A percentile compares a stretch with the other conserved stretches of the same genome.
phyloP scores from a whole-genome alignment of 2,888 invertebrate genomes.

The Stegophylla sp. region DNA sequence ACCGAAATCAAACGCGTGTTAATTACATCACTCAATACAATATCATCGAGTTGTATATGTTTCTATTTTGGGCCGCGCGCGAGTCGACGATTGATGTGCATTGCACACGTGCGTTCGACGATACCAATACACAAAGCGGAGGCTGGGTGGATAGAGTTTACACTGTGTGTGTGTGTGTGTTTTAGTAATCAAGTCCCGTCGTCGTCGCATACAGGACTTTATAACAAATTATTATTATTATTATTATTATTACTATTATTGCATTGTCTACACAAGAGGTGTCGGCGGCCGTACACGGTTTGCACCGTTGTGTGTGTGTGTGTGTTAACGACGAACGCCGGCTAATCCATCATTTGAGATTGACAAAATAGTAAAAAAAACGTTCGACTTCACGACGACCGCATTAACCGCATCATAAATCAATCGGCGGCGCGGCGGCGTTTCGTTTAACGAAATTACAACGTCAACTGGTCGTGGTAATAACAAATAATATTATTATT shows the following conservation, averaged over 20 bases:
- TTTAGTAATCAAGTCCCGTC: slow-evolving; percentile 14
- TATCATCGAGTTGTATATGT: too few relatives aligned
- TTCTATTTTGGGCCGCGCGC: too few relatives aligned
- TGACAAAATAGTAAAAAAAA: slow-evolving; percentile 30
- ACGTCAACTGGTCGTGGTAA: slow-evolving; percentile 8
- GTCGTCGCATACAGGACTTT: neutral
- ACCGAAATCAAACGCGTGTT: too few relatives aligned
- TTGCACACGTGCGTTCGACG: too few relatives aligned
- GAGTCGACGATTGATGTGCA: too few relatives aligned
- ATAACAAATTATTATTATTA: slow-evolving; percentile 21
- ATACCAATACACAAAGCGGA: too few relatives aligned
- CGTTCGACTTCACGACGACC: slow-evolving; percentile 9
- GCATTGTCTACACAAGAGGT: too few relatives aligned
- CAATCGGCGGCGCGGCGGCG: slow-evolving; percentile 25
- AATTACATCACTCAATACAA: too few relatives aligned
- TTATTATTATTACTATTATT: too few relatives aligned
- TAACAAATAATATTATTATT: neutral
- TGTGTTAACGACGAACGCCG: slow-evolving; percentile 1
- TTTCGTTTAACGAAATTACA: slow-evolving; percentile 46
- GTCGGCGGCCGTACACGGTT: neutral
- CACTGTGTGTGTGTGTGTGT: neutral
- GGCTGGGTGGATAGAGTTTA: too few relatives aligned
- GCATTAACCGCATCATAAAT: slow-evolving; percentile 46
- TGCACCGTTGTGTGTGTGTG: neutral
- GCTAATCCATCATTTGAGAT: slow-evolving; percentile 43